Evolutionary conservation across 2,797 vertebrate genomes (phyloP), one percentile per base, ranked within the genome.

Genomic region (Chrosomus eos): DNA sequence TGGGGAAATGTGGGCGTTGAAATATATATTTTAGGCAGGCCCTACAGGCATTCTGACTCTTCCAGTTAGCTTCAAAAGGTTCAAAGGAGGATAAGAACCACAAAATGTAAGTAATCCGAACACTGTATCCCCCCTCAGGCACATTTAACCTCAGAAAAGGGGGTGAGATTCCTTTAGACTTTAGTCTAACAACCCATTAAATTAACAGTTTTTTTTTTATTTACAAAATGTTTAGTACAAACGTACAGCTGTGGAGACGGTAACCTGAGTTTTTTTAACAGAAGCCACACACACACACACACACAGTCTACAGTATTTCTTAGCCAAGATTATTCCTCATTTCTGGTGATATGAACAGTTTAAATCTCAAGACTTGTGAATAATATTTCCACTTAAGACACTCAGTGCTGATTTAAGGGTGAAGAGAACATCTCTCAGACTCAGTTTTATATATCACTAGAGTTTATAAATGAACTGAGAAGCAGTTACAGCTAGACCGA

Each of bases 1-100:
- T 79, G 72, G 75, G 85, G 85, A 62, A 53, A 77, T 10, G 78
- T 85, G 75, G 83, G 89, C 58, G 87, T 79, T 75, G 45, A 85
- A 72, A 85, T 67, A 82, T 40, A 75, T 85, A 88, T 89, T 89
- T 90, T 85, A 48, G 60, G 87, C 78, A 88, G 66, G 76, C 86
- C 87, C 86, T 87, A 79, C 76, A 85, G 89, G 86, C 87, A 88
- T 85, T 80, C 62, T 84, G 88, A 87, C 88, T 87, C 70, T 73
- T 88, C 40, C 80, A 64, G 86, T 88, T 88, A 89, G 68, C 84
- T 83, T 89, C 86, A 88, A 87, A 88, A 80, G 38, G 66, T 81
- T 87, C 77, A 84, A 83, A 89, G 80, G 26, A 68, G 58, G 81
- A 82, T 71, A 70, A 72, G 77, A 87, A 40, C 45, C 64, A 55